These are phyloP conservation scores for Oscarella lobularis DNA, from an alignment of 37 sponge, comb jelly and placozoan genomes.

Conservation along the genomic window DNA sequence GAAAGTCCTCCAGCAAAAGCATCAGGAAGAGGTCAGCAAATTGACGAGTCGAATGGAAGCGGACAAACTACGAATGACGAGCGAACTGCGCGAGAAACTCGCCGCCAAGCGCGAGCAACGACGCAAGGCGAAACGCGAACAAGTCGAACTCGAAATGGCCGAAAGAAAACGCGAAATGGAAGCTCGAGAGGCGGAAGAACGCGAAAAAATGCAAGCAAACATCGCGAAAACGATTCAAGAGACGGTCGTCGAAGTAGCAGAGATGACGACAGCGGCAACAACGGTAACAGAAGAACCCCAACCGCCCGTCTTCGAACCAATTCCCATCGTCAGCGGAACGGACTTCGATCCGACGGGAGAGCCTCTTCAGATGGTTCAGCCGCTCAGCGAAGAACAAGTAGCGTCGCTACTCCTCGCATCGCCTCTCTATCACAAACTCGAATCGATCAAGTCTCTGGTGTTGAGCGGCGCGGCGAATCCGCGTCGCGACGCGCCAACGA, in stretches of 20 bases:
- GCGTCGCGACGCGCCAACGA: background rate
- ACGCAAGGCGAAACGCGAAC: background rate
- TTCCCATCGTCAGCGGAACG: no score
- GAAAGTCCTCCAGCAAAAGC: background rate
- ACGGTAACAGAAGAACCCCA: no score
- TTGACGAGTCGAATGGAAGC: background rate
- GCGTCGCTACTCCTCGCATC: background rate
- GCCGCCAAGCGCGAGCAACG: background rate
- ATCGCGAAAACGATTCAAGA: no score
- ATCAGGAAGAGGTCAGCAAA: background rate
- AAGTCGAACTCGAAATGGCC: no score
- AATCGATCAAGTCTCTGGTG: background rate
- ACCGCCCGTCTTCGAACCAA: no score
- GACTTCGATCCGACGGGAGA: no score
- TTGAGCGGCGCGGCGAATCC: background rate
- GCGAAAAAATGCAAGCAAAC: no score
- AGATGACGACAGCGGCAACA: no score
- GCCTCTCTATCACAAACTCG: background rate
- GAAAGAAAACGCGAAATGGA: no score
- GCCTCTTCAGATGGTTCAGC: no score
- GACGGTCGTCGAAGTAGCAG: no score
- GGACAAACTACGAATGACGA: background rate
- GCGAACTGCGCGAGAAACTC: background rate
- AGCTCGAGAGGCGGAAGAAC: no score
- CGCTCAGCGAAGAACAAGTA: background rate